Base-by-base conservation (phyloP, 2,797 vertebrate species). In the Neopelma chrysocephalum region DNA sequence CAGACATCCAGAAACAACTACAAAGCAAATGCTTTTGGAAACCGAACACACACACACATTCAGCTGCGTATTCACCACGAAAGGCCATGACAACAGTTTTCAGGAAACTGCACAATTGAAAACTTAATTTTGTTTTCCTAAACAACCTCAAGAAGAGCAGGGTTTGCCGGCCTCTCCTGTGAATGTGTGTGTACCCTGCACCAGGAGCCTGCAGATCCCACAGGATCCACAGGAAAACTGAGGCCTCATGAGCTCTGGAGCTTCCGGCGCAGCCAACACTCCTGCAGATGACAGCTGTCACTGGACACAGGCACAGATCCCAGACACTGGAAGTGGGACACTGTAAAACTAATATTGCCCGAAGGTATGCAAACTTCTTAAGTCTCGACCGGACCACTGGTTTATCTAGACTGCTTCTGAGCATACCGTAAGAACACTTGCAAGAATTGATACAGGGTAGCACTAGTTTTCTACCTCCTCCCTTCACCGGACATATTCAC, bases 241-340 rank as follows among this genome's bases (percentile, higher is more conserved):
- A 88, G 61, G 54, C 82, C 87, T 88, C 26, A 2, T 10, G 48
- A 70, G 79, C 91, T 80, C 82, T n/a, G 53, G 51, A 82, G 47
- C 76, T 87, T 45, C 65, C 32, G 42, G 79, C 19, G 15, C 91
- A 85, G 90, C 72, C 90, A 61, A 34, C 78, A 43, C 77, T 89
- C 57, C 77, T 75, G 85, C 85, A 76, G 90, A 60, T 94, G 91
- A 96, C 90, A 96, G 95, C 93, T 96, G 94, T 94, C 94, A 90
- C 82, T 50, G 66, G 82, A 81, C 68, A 32, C 70, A 29, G 5
- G 79, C 87, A 69, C 1, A 4, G 71, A 58, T 62, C 48, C 77
- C 76, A 38, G 45, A 54, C 54, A 21, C 51, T 45, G 61, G 5
- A 76, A 82, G 43, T 3, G 43, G 32, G 81, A 58, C 73, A 40